Percentiles rank a stretch among this genome's conserved stretches.
Evolutionary conservation across 2,888 invertebrate species (phyloP).

Genomic region (Tolmerus cingulatus): DNA sequence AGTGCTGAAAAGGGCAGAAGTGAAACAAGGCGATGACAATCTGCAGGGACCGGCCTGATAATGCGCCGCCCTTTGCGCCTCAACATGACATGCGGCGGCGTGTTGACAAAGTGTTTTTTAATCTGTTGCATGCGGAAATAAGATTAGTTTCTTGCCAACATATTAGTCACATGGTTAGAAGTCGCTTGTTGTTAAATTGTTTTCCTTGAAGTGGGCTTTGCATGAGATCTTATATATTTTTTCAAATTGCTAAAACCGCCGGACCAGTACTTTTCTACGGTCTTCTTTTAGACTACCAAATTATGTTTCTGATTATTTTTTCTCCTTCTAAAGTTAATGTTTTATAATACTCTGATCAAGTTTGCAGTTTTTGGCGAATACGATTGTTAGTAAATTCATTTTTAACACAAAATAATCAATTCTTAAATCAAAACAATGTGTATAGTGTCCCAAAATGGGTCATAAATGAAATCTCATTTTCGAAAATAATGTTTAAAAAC

Average conservation of each 20-base stretch:
- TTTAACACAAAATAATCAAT: too few species aligned
- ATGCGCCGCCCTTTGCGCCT: background rate
- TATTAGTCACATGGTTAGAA: background rate
- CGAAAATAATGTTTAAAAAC: too few species aligned
- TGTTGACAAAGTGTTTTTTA: background rate
- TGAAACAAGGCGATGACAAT: background rate
- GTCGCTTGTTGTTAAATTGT: background rate
- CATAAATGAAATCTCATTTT: too few species aligned
- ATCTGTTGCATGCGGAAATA: background rate
- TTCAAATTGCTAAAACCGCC: background rate
- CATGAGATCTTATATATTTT: background rate
- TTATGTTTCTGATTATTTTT: background rate
- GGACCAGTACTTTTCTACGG: background rate
- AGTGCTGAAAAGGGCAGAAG: background rate
- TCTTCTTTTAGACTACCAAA: background rate
- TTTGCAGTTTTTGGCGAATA: too few species aligned
- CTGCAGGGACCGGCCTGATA: background rate
- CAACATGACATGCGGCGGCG: background rate
- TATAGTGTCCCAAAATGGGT: too few species aligned
- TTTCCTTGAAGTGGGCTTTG: background rate
- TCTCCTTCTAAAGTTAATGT: background rate
- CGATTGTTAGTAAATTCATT: too few species aligned
- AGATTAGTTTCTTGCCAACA: background rate
- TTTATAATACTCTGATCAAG: background rate
- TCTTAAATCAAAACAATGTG: too few species aligned